Evolutionary conservation across 2,888 invertebrate genomes (phyloP).

Genomic region (Diarsia brunnea): DNA sequence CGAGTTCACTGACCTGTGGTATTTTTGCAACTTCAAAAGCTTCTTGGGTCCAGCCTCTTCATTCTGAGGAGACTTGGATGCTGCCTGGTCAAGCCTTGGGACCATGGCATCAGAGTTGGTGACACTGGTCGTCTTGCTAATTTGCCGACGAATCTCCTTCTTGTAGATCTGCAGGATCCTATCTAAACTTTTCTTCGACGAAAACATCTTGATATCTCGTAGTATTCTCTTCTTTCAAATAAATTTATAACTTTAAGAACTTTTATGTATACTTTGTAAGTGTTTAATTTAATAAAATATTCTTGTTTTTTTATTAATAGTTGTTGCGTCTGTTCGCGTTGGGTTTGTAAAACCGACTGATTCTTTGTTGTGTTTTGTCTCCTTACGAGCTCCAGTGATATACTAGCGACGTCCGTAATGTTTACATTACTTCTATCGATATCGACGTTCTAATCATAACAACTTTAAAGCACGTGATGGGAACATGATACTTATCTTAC

Average conservation of each 20-base stretch:
- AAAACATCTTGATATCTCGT: conserved; percentile 79
- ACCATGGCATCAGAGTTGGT: conserved; percentile 91
- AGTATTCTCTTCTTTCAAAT: conserved; percentile 41
- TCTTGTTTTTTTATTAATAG: conserved; percentile 49
- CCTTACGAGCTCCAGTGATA: conserved; percentile 82
- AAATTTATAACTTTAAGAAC: conserved; percentile 30
- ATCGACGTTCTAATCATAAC: conserved; percentile 72
- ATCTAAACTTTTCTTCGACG: conserved; percentile 84
- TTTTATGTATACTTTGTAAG: conserved; percentile 36
- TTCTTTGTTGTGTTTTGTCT: conserved; percentile 89
- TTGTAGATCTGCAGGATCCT: conserved; percentile 84
- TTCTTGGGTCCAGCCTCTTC: conserved; percentile 87
- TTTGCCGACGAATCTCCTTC: conserved; percentile 87
- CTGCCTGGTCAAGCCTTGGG: conserved; percentile 85
- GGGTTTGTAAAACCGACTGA: conserved; percentile 84
- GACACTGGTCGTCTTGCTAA: conserved; percentile 91
- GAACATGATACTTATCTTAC: conserved; percentile 31
- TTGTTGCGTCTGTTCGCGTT: conserved; percentile 76
- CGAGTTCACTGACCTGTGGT: conserved; percentile 91
- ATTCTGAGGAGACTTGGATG: conserved; percentile 76
- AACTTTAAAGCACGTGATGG: conserved; percentile 36
- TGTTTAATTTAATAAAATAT: conserved; percentile 70
- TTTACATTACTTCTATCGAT: conserved; percentile 87
- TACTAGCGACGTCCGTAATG: conserved; percentile 79
- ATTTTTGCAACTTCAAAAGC: conserved; percentile 89